Conservation (phyloP, 2,797 vertebrate species). For the Eptatretus atami region DNA sequence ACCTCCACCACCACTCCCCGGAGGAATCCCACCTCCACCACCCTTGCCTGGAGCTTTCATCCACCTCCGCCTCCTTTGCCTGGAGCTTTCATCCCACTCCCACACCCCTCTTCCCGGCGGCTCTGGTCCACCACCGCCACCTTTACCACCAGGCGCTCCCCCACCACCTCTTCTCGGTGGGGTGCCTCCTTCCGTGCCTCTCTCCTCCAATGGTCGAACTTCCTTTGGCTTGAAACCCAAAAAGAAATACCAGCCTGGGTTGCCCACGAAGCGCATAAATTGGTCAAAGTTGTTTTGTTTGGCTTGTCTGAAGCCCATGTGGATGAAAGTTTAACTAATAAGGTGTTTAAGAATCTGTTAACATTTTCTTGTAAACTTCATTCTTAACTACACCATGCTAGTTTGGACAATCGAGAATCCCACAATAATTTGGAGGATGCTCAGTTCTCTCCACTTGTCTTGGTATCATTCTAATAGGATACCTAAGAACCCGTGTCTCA, state of each 20-base stretch:
- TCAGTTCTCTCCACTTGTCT: no score
- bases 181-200: conserved; percentile 12
- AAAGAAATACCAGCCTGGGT: conserved; percentile 36
- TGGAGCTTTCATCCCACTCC: conserved; percentile 19
- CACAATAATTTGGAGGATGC: no score
- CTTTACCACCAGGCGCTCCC: conserved; percentile 11
- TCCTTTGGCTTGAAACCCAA: conserved; percentile 29
- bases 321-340: no score
- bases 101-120: conserved; percentile 18
- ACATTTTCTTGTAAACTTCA: no score
- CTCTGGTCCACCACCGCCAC: conserved; percentile 13
- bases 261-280: conserved; percentile 30
- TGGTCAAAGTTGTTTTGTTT: conserved; percentile 28
- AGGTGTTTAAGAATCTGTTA: no score
- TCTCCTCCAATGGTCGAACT: conserved; percentile 11
- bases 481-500: no score
- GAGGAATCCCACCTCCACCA: conserved; percentile 20
- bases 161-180: conserved; percentile 12
- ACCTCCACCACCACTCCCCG: conserved; percentile 21
- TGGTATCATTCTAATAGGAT: no score
- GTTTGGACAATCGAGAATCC: no score
- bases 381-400: no score
- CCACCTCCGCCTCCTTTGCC: conserved; percentile 25
- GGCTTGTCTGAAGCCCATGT: no score
- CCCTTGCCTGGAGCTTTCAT: conserved; percentile 20